These are phyloP conservation scores for Triops cancriformis DNA, from an alignment of 1,140 invertebrate species.

Conservation along the genomic window DNA sequence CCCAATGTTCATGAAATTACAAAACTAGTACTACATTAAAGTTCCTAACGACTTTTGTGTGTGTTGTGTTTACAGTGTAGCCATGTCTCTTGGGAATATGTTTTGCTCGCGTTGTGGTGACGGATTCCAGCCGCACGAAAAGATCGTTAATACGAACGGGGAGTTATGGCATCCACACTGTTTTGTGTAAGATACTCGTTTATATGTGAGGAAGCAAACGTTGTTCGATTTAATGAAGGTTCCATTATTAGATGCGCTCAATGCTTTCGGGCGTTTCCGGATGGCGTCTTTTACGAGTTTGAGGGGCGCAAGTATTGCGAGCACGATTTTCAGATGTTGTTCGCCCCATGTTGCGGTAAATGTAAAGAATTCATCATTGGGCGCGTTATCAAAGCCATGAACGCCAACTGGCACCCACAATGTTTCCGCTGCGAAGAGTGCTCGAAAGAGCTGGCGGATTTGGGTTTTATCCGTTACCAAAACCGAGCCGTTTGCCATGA, in stretches of 20 bases:
- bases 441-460: slow-evolving; percentile 80
- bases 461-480: slow-evolving; percentile 93
- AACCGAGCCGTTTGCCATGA: slow-evolving; percentile 89
- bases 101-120: slow-evolving; percentile 82
- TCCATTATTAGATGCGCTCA: slow-evolving; percentile 77
- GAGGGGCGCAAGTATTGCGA: slow-evolving; percentile 99
- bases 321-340: slow-evolving; percentile 97
- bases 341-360: slow-evolving; percentile 95
- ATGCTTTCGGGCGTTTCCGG: slow-evolving; percentile 95
- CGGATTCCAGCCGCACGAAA: slow-evolving; percentile 89
- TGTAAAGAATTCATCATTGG: slow-evolving; percentile 96
- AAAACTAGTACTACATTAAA: background rate
- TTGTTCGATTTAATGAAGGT: slow-evolving; percentile 31
- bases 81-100: background rate
- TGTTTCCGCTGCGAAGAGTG: slow-evolving; percentile 97
- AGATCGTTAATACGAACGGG: slow-evolving; percentile 97
- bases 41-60: background rate
- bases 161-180: slow-evolving; percentile 98
- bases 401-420: slow-evolving; percentile 93
- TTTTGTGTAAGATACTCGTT: slow-evolving; percentile 85
- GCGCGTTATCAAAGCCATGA: slow-evolving; percentile 98
- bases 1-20: too few species aligned
- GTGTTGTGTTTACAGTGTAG: background rate
- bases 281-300: slow-evolving; percentile 98
- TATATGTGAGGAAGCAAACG: slow-evolving; percentile 3